Evolutionary conservation across 2,797 vertebrate species (phyloP).

Genomic region (Coreius guichenoti): DNA sequence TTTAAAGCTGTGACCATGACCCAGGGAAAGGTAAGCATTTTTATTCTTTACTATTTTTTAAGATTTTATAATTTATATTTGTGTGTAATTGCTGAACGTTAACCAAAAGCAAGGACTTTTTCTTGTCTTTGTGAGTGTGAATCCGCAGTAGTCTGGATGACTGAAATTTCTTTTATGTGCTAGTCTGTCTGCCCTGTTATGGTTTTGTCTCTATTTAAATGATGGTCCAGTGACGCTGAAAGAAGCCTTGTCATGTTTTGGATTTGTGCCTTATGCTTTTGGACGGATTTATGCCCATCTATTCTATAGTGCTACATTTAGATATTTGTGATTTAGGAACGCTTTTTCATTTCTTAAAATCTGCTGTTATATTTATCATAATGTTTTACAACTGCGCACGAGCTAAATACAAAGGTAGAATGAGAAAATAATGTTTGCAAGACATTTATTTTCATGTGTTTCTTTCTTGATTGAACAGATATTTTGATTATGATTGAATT

Average conservation of each 20-base stretch:
- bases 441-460: not conserved
- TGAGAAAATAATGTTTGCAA: not conserved
- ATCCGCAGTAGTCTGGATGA: not conserved
- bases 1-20: constrained; percentile 71
- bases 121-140: not conserved
- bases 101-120: not conserved
- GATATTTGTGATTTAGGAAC: not conserved
- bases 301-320: not conserved
- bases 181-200: not conserved
- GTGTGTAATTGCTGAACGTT: not conserved
- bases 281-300: not conserved
- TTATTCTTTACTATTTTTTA: not conserved
- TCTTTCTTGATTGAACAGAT: not conserved
- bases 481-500: not conserved
- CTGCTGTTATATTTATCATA: constrained; percentile 1
- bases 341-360: not conserved
- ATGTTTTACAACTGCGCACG: not conserved
- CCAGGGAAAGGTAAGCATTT: constrained; percentile 77
- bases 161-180: not conserved
- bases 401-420: not conserved
- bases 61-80: not conserved
- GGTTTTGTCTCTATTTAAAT: not conserved
- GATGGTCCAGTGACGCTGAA: not conserved
- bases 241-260: constrained; percentile 1
- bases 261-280: not conserved